Evolutionary conservation across 2,888 invertebrate species (phyloP).

Genomic region (Vanessa cardui): DNA sequence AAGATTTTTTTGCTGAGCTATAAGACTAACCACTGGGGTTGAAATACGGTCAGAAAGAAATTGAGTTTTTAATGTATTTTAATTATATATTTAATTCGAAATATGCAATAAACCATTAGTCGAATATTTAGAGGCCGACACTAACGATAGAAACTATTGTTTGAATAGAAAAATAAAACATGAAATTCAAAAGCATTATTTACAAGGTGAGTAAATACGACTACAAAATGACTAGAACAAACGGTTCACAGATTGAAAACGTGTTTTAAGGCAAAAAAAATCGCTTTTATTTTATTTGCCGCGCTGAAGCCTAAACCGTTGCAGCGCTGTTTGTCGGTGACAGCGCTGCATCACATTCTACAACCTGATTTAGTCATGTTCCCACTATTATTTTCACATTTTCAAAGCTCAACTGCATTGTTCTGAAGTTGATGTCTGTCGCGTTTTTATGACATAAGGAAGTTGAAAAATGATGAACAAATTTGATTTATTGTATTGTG

Average conservation of each 20-base stretch:
- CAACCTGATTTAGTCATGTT: conserved; percentile 27
- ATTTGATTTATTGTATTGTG: conserved; percentile 2
- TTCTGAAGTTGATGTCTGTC: conserved; percentile 14
- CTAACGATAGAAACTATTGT: background rate
- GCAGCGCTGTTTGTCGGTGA: conserved; percentile 30
- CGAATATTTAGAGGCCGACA: background rate
- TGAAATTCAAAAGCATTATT: background rate
- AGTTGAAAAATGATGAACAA: background rate
- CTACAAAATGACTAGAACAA: conserved; percentile 12
- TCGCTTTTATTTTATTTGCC: conserved; percentile 28
- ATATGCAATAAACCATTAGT: background rate
- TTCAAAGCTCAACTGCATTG: conserved; percentile 24
- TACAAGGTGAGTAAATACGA: conserved; percentile 4
- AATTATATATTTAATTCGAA: no score
- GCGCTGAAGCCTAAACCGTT: conserved; percentile 21
- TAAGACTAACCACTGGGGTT: no score
- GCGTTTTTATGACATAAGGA: conserved; percentile 11
- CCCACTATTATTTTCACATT: conserved; percentile 26
- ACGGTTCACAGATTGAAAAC: conserved; percentile 16
- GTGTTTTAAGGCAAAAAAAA: conserved; percentile 21
- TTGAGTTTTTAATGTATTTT: no score
- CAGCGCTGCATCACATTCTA: conserved; percentile 28
- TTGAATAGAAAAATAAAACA: background rate
- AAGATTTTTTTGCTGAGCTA: no score
- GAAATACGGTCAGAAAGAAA: no score